Conservation (phyloP, 2,797 vertebrate species). For the Loriculus beryllinus region DNA sequence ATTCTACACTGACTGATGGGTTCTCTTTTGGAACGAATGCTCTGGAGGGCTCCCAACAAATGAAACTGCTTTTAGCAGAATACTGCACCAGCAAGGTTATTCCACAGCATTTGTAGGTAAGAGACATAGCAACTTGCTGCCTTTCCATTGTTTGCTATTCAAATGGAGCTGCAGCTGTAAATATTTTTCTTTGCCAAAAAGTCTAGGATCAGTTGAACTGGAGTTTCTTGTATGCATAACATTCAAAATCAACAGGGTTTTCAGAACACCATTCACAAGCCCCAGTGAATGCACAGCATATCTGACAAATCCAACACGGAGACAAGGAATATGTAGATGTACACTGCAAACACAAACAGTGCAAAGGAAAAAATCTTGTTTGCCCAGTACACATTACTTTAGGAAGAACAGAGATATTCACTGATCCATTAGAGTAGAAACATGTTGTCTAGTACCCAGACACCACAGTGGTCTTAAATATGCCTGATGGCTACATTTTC, state of each 20-base stretch:
- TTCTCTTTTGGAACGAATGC: slow-evolving; percentile 67
- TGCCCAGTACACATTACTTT: background rate
- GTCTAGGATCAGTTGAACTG: background rate
- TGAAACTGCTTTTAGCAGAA: slow-evolving; percentile 88
- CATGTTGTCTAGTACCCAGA: background rate
- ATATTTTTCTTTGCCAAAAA: background rate
- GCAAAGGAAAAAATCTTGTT: background rate
- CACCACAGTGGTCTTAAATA: background rate
- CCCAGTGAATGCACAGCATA: accelerated
- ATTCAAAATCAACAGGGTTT: background rate
- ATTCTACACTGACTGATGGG: background rate
- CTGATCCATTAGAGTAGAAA: background rate
- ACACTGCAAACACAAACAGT: background rate
- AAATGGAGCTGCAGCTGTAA: background rate
- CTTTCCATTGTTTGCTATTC: background rate
- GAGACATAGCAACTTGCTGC: background rate
- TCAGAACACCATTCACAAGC: background rate
- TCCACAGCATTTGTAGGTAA: slow-evolving; percentile 81
- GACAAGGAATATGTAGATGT: background rate
- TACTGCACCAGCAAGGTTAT: slow-evolving; percentile 84
- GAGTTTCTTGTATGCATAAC: background rate
- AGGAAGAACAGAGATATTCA: background rate
- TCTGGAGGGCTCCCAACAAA: slow-evolving; percentile 84
- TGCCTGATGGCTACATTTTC: background rate
- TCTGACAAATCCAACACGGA: background rate